These are phyloP conservation scores for Netelia fuscicornis DNA, from an alignment of 2,888 invertebrate species.

Conservation along the genomic window DNA sequence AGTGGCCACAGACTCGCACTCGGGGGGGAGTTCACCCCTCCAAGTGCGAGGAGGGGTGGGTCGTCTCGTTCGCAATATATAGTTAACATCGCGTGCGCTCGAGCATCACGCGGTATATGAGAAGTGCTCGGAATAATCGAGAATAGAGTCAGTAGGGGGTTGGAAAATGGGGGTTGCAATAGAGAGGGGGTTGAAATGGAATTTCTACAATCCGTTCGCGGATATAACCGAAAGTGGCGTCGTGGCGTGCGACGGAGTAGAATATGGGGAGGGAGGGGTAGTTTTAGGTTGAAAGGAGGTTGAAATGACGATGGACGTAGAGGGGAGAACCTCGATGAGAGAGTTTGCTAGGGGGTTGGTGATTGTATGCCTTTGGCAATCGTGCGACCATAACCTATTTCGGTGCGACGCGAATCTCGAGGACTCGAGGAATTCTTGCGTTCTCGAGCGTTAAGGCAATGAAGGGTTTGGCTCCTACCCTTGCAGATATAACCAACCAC, in stretches of 20 bases:
- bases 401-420: conserved; percentile 43
- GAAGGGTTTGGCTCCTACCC: conserved; percentile 34
- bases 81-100: conserved; percentile 42
- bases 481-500: conserved; percentile 21
- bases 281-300: conserved; percentile 10
- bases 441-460: conserved; percentile 66
- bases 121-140: conserved; percentile 65
- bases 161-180: conserved; percentile 54
- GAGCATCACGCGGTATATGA: conserved; percentile 57
- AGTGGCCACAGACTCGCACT: not conserved
- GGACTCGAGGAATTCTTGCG: conserved; percentile 64
- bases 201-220: conserved; percentile 64
- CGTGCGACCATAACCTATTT: conserved; percentile 62
- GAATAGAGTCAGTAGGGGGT: conserved; percentile 38
- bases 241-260: conserved; percentile 25
- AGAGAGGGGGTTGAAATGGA: conserved; percentile 64
- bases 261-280: not conserved
- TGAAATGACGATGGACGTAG: not conserved
- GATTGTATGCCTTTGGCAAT: conserved; percentile 54
- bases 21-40: conserved; percentile 26
- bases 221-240: conserved; percentile 64
- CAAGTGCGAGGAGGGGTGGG: not conserved
- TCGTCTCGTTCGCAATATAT: conserved; percentile 5
- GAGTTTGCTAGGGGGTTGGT: conserved; percentile 30
- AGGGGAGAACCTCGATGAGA: conserved; percentile 25